phyloP scores from a whole-genome alignment of 2,888 invertebrate species.

The Lasioglossum figueresi region DNA sequence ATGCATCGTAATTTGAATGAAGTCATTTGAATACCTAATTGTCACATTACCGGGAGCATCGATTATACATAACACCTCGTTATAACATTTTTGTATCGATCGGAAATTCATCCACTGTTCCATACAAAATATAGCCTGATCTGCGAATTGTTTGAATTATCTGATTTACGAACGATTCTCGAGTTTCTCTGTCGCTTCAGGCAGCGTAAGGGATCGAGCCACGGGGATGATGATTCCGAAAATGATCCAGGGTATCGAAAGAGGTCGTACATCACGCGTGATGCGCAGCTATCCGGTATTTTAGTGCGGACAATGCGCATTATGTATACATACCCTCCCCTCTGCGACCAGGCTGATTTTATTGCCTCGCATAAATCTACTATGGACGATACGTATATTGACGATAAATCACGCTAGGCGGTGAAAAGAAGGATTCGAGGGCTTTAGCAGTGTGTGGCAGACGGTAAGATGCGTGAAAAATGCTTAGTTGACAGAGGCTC shows the following conservation, averaged over 20 bases:
- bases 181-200: not conserved
- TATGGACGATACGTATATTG: slow-evolving; percentile 32
- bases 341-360: slow-evolving; percentile 15
- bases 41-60: not conserved
- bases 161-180: not conserved
- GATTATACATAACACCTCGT: not conserved
- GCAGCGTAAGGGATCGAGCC: not conserved
- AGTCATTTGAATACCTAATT: not conserved
- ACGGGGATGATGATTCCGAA: not conserved
- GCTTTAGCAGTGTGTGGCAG: not conserved
- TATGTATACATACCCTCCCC: not conserved
- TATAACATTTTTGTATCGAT: not conserved
- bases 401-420: slow-evolving; percentile 40
- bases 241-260: slow-evolving; percentile 12
- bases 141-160: not conserved
- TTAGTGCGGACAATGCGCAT: slow-evolving; percentile 20
- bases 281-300: slow-evolving; percentile 16
- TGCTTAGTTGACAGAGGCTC: slow-evolving; percentile 8
- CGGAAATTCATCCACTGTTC: not conserved
- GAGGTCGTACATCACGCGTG: slow-evolving; percentile 41
- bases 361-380: slow-evolving; percentile 43
- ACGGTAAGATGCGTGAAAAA: slow-evolving; percentile 14
- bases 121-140: not conserved
- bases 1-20: not conserved
- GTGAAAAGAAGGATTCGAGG: not conserved